A percentile compares a stretch with the other conserved stretches of the same genome.
These are phyloP conservation scores for Drosophila mayri DNA, from an alignment of 1,140 invertebrate species.

Conservation along the genomic window DNA sequence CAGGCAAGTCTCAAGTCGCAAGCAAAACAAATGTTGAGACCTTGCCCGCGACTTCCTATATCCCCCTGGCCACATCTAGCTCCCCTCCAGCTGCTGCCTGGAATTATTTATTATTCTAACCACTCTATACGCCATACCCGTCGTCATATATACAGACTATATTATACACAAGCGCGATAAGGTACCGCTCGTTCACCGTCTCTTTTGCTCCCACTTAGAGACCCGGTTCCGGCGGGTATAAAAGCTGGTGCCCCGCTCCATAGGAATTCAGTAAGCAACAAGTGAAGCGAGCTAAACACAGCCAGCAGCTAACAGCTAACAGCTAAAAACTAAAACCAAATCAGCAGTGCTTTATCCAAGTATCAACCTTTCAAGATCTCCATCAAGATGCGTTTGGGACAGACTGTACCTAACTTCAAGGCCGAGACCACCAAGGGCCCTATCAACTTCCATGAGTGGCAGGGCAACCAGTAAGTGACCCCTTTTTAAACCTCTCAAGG, in stretches of 20 bases:
- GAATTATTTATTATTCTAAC: constrained; percentile 19
- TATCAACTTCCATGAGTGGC: constrained; percentile 92
- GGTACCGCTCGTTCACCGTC: not conserved
- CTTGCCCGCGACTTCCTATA: constrained; percentile 1
- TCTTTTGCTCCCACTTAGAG: constrained; percentile 11
- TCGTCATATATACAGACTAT: not conserved
- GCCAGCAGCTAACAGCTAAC: not conserved
- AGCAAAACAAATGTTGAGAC: not conserved
- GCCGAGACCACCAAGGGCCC: constrained; percentile 87
- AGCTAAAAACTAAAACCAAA: not conserved
- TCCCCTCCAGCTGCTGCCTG: not conserved
- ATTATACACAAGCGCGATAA: constrained; percentile 27
- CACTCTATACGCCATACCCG: not conserved
- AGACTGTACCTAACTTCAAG: constrained; percentile 14
- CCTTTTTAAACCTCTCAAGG: not conserved
- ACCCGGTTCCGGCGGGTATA: constrained; percentile 35
- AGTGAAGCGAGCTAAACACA: constrained; percentile 20
- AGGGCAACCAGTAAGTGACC: constrained; percentile 90
- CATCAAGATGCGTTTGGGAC: constrained; percentile 15
- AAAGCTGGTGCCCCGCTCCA: constrained; percentile 29
- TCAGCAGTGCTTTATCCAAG: not conserved
- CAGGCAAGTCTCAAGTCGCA: not conserved
- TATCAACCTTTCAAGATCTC: not conserved
- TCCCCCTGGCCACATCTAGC: not conserved
- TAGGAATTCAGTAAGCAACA: constrained; percentile 55